Evolutionary conservation across 2,888 invertebrate genomes (phyloP), one percentile per base, ranked within the genome.

Genomic region (Diplazon laetatorius): DNA sequence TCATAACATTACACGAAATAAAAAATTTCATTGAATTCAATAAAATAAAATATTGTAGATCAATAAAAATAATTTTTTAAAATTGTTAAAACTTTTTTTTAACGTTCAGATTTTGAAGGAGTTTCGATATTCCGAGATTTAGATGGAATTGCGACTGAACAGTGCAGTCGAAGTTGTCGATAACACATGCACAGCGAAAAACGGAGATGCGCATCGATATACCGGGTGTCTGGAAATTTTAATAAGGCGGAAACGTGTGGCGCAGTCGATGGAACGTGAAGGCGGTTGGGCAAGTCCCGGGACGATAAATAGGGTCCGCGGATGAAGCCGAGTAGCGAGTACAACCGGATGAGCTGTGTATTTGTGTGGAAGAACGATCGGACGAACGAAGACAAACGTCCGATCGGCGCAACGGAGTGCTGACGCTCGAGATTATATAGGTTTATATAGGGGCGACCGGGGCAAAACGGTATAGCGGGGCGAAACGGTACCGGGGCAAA

Each of bases 221-320:
- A n/a, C n/a, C n/a, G 60, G 80, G 57, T 78, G 80, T 82, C 79
- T 81, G 79, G 79, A 79, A 81, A 79, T 79, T 82, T 81, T 81
- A 82, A 82, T 82, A 80, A 82, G 80, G 82, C 82, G 82, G 80
- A 81, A 81, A 81, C 78, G 80, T 42, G n/a, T n/a, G n/a, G n/a
- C 70, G 76, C 68, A n/a, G 78, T 79, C 77, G 82, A 76, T 80
- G 69, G 80, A 80, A 80, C 59, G 55, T n/a, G 78, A 80, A 78
- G 78, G 76, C 69, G 74, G 81, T 80, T 80, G 72, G 57, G 71
- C 76, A 78, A 76, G 69, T 69, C 74, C 60, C 71, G 71, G 55
- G 76, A 74, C 79, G 79, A 82, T 81, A 82, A 81, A 81, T 82
- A 80, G 79, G 69, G n/a, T 75, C 52, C 50, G 80, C 16, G 62